These are phyloP conservation scores for Pristionchus mayeri DNA, from an alignment of 2,888 invertebrate species.

Conservation along the genomic window DNA sequence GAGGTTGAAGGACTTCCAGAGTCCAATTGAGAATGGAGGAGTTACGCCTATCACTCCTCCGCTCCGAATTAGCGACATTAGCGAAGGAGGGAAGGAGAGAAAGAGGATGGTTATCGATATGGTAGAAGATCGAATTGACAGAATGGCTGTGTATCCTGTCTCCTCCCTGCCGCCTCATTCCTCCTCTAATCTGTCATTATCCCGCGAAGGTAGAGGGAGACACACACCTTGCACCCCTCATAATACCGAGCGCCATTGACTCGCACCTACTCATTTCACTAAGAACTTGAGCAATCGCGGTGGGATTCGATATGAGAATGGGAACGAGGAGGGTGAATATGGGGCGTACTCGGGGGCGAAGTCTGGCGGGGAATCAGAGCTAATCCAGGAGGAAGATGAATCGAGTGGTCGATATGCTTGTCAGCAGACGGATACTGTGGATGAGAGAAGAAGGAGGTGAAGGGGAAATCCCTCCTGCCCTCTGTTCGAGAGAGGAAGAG, in stretches of 20 bases:
- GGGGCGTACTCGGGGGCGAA: neutral
- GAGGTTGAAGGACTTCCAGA: conserved; percentile 43
- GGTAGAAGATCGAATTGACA: conserved; percentile 41
- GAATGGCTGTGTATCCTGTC: neutral
- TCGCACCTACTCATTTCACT: conserved; percentile 36
- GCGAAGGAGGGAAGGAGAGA: no score
- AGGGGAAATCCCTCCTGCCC: neutral
- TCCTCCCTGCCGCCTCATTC: neutral
- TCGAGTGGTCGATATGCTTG: conserved; percentile 35
- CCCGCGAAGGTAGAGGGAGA: neutral
- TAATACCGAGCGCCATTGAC: conserved; percentile 17
- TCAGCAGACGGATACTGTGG: conserved; percentile 32
- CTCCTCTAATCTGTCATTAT: conserved; percentile 39
- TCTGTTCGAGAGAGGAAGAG: conserved; percentile 9
- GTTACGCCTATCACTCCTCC: neutral
- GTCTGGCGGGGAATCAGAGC: conserved; percentile 13
- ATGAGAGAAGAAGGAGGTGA: neutral
- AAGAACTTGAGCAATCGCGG: conserved; percentile 43
- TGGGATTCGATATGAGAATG: conserved; percentile 22
- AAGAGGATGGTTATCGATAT: conserved; percentile 37
- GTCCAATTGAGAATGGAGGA: conserved; percentile 6
- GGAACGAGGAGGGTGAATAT: neutral
- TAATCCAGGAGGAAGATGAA: conserved; percentile 44
- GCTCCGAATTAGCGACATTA: conserved; percentile 43
- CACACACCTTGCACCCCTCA: conserved; percentile 15